Evolutionary conservation across 1,140 invertebrate genomes (phyloP).

Genomic region (Helicoverpa zea): DNA sequence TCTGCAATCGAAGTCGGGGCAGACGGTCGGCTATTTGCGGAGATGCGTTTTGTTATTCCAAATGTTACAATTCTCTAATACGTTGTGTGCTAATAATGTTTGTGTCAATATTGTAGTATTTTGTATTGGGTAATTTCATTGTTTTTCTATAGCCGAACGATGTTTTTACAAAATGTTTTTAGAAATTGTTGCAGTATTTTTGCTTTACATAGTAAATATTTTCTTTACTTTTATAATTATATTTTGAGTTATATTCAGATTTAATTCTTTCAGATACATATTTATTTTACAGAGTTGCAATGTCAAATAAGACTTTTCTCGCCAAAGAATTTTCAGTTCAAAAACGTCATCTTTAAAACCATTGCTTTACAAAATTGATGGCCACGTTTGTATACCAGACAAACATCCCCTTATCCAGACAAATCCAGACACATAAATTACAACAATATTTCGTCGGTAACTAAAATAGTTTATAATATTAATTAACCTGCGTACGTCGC

Average conservation of each 20-base stretch:
- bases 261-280: too few species aligned
- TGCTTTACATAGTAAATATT: too few species aligned
- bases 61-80: conserved; percentile 60
- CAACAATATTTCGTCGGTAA: conserved; percentile 72
- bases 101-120: conserved; percentile 29
- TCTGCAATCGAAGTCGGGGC: conserved; percentile 53
- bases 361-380: not conserved
- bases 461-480: conserved; percentile 77
- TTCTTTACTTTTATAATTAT: too few species aligned
- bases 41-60: conserved; percentile 64
- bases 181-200: too few species aligned
- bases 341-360: not conserved
- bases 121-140: not conserved
- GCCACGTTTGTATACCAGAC: not conserved
- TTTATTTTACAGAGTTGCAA: too few species aligned
- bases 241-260: too few species aligned
- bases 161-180: too few species aligned
- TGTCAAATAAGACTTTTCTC: too few species aligned
- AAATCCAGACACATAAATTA: conserved; percentile 74
- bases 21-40: conserved; percentile 61
- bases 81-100: conserved; percentile 34
- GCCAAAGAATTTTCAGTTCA: too few species aligned
- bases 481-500: conserved; percentile 72
- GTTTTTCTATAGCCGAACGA: not conserved
- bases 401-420: conserved; percentile 5